Evolutionary conservation across 92 coral and sea anemone genomes (phyloP).

Genomic region (Muricea muricata): DNA sequence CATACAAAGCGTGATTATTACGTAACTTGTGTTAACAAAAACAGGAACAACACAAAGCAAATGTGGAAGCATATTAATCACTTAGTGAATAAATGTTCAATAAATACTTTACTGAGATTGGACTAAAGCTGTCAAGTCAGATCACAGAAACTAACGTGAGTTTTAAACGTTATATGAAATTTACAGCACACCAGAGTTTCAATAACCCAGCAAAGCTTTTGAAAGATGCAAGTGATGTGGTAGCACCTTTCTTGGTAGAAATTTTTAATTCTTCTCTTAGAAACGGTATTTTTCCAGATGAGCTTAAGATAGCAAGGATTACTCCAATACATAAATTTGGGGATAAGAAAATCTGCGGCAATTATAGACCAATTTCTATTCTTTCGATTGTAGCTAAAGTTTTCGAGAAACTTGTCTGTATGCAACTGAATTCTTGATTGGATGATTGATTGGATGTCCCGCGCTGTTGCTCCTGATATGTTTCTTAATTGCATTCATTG

Average conservation of each 20-base stretch:
- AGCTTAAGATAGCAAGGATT: neutral
- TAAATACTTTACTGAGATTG: conserved; percentile 10
- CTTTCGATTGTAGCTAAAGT: neutral
- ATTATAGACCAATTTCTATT: conserved; percentile 9
- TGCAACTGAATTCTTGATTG: neutral
- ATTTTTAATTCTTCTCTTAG: conserved; percentile 8
- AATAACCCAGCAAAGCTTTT: neutral
- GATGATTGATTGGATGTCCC: neutral
- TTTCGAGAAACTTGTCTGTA: neutral
- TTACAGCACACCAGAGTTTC: neutral
- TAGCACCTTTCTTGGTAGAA: neutral
- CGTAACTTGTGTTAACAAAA: neutral
- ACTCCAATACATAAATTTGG: neutral
- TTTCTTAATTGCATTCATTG: neutral
- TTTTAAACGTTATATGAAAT: neutral
- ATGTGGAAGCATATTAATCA: conserved; percentile 36
- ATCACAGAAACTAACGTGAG: conserved; percentile 2
- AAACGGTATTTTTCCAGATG: conserved; percentile 1
- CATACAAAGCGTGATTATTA: too few species aligned
- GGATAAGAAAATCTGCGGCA: neutral
- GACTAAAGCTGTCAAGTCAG: neutral
- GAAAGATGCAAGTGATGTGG: neutral
- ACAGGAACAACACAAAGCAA: neutral
- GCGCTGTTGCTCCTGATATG: neutral
- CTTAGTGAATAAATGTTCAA: neutral